Percentiles rank a stretch among this genome's conserved stretches.
Evolutionary conservation across 2,888 invertebrate genomes (phyloP).

Genomic region (Drosophila tanythrix): DNA sequence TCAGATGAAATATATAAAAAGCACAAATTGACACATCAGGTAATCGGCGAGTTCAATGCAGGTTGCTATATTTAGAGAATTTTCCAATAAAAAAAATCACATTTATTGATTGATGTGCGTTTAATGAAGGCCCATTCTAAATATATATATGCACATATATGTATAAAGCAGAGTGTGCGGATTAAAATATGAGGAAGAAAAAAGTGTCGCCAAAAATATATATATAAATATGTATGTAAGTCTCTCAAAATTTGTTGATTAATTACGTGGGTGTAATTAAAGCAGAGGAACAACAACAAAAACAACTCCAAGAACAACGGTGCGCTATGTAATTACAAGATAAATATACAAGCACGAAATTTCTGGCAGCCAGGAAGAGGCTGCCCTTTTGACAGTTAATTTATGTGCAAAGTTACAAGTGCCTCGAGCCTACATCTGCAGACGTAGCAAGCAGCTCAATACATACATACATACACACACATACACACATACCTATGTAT

Average conservation of each 20-base stretch:
- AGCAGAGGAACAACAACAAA: conserved; percentile 28
- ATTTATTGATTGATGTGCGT: conserved; percentile 5
- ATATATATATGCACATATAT: background rate
- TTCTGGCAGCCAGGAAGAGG: conserved; percentile 35
- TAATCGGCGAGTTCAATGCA: background rate
- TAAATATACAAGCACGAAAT: conserved; percentile 63
- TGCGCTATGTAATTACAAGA: conserved; percentile 71
- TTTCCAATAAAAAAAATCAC: background rate
- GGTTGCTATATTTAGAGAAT: background rate
- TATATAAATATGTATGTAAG: background rate
- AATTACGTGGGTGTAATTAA: conserved; percentile 75
- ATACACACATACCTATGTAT: conserved; percentile 3
- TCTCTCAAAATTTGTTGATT: conserved; percentile 58
- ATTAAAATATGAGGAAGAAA: background rate
- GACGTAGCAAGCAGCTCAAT: conserved; percentile 51
- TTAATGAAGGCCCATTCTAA: background rate
- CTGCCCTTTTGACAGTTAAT: conserved; percentile 77
- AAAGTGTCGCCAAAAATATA: conserved; percentile 6
- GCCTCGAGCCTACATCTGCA: conserved; percentile 58
- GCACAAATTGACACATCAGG: background rate
- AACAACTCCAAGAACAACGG: conserved; percentile 28
- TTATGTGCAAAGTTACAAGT: conserved; percentile 79
- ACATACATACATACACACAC: conserved; percentile 15
- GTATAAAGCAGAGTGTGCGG: background rate
- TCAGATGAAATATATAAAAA: background rate